Base-by-base conservation (phyloP, 2,113 vertebrate genomes). In the Colius striatus region DNA sequence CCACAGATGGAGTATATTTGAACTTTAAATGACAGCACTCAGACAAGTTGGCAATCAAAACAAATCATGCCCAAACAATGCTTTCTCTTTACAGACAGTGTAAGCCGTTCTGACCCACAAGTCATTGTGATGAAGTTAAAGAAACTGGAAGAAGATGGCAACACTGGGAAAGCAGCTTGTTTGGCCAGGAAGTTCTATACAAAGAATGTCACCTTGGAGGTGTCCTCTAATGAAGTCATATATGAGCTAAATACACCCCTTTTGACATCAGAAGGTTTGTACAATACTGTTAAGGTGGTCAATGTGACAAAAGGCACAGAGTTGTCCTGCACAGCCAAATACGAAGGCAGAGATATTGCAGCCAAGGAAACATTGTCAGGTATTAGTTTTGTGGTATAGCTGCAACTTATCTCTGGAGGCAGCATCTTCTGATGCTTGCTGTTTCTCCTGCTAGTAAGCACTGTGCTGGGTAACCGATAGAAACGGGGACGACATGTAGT, bases 151-250 rank as follows among this genome's bases (percentile, higher is more conserved):
- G 11, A 70, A 36, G 23, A 3, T 18, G 17, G 11, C 22, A 62
- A 1, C 12, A 80, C 26, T 73, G 92, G 38, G 25, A 94, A 89
- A 10, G 89, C 94, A 21, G 96, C 96, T 58, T 97, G 97, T 84
- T 84, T 98, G 80, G 96, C 96, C 70, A 97, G 84, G n/a, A 93
- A 92, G 60, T 95, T 95, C 87, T 66, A 84, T 26, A 95, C 97
- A 32, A 97, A 92, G 73, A 12, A 12, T 5, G 16, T 97, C 43
- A 48, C 0, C 22, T 94, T 97, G 91, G 80, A 4, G n/a, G 77
- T 96, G 54, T 14, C 80, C 32, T 48, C 93, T 48, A 13, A 34
- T 20, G 53, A 83, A 5, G 66, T 76, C 1, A 5, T 91, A 25
- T 83, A 16, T 57, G 80, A 95, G 55, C 93, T 51, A 36, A 84